Percentiles rank a stretch among this genome's conserved stretches.
Evolutionary conservation across 92 coral and sea anemone genomes (phyloP).

Genomic region (Zoanthus solanderi): DNA sequence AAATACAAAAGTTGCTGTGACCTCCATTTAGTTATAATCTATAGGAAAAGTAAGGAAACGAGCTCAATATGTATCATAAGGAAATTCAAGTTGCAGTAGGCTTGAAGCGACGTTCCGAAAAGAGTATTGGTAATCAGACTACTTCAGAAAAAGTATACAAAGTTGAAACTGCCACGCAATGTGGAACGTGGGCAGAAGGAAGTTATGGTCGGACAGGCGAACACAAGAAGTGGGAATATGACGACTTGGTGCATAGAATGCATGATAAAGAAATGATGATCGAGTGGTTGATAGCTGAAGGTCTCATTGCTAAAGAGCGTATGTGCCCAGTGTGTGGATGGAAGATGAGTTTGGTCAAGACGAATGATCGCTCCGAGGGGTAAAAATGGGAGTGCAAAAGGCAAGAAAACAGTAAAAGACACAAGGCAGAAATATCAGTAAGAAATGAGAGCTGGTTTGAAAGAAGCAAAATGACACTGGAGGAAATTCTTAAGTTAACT

Average conservation of each 20-base stretch:
- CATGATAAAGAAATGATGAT: slow-evolving; percentile 44
- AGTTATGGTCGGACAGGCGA: not conserved
- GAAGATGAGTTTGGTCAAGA: slow-evolving; percentile 56
- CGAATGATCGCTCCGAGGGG: slow-evolving; percentile 58
- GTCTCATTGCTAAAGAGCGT: slow-evolving; percentile 26
- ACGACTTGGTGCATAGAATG: slow-evolving; percentile 12
- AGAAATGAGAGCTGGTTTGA: slow-evolving; percentile 6
- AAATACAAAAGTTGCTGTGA: not conserved
- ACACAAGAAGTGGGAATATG: slow-evolving; percentile 18
- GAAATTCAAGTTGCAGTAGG: slow-evolving; percentile 7
- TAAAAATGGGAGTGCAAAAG: slow-evolving; percentile 4
- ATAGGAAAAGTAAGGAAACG: not conserved
- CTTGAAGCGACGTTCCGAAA: not conserved
- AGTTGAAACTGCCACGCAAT: not conserved
- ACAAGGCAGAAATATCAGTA: not conserved
- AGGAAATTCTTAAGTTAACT: not conserved
- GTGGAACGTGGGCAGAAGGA: not conserved
- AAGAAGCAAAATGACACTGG: not conserved
- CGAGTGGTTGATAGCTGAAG: slow-evolving; percentile 42
- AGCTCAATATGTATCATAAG: not conserved
- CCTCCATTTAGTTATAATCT: not conserved
- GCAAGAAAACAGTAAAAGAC: slow-evolving; percentile 7
- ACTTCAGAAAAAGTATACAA: not conserved
- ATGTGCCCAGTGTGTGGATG: slow-evolving; percentile 47
- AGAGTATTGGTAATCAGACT: slow-evolving; percentile 6